Conservation (phyloP, 2,888 invertebrate genomes). For the Antitype chi region DNA sequence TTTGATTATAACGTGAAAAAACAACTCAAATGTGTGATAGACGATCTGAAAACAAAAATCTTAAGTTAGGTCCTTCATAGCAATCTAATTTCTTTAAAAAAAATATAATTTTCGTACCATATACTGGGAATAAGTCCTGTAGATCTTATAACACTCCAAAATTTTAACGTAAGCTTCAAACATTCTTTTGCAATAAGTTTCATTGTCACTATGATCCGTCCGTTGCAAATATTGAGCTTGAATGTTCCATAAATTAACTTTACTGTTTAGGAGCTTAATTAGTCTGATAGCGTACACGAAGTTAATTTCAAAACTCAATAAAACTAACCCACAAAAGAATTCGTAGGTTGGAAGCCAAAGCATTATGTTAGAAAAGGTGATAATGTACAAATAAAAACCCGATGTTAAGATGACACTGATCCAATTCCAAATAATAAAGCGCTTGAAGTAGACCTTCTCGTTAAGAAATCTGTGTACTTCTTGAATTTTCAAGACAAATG, state of each 20-base stretch:
- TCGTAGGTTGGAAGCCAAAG: not conserved
- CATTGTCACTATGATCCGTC: not conserved
- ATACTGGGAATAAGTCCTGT: conserved; percentile 2
- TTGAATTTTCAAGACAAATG: too few species aligned
- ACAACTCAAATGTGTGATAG: conserved; percentile 25
- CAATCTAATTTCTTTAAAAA: too few species aligned
- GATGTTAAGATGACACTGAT: not conserved
- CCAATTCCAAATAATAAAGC: not conserved
- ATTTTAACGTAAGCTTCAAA: conserved; percentile 28
- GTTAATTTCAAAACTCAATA: conserved; percentile 19
- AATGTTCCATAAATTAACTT: conserved; percentile 19
- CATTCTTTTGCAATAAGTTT: conserved; percentile 7
- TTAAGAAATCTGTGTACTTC: too few species aligned
- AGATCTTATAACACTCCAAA: conserved; percentile 15
- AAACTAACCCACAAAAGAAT: conserved; percentile 1
- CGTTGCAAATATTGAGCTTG: not conserved
- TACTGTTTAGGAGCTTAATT: not conserved
- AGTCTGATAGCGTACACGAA: conserved; percentile 16
- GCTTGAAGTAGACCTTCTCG: too few species aligned
- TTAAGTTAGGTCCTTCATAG: not conserved
- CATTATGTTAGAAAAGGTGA: too few species aligned
- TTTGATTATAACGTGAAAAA: conserved; percentile 13
- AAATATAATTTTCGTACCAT: not conserved
- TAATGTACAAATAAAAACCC: too few species aligned
- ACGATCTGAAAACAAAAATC: conserved; percentile 13